Conservation (phyloP, 1,140 invertebrate genomes). For the Rhyzopertha dominica region DNA sequence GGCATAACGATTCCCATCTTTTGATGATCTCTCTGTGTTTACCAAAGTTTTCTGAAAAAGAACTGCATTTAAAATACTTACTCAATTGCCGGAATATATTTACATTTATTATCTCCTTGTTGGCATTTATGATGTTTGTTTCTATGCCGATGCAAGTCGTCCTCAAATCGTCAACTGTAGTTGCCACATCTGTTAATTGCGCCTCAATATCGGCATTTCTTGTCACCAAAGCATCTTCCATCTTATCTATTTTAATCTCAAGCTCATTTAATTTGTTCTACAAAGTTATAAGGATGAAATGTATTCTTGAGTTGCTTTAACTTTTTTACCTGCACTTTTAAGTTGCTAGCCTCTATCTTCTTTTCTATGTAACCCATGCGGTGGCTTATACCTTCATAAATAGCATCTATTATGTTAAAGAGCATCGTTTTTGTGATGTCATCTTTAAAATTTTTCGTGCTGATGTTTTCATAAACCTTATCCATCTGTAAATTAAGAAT, state of each 20-base stretch:
- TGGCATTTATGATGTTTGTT: conserved; percentile 23
- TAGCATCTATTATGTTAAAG: conserved; percentile 41
- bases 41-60: too few relatives aligned
- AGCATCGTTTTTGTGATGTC: conserved; percentile 45
- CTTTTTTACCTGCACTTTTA: conserved; percentile 41
- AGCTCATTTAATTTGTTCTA: conserved; percentile 34
- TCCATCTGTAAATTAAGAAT: conserved; percentile 41
- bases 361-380: conserved; percentile 43
- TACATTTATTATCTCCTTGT: conserved; percentile 17
- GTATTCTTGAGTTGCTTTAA: not conserved
- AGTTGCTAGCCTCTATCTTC: conserved; percentile 37
- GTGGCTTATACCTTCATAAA: conserved; percentile 45
- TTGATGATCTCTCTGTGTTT: too few relatives aligned
- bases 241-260: conserved; percentile 28
- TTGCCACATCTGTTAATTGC: conserved; percentile 32
- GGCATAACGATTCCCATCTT: too few relatives aligned
- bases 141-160: conserved; percentile 18
- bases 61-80: too few relatives aligned
- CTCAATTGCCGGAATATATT: too few relatives aligned
- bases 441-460: conserved; percentile 44
- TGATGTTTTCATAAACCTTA: conserved; percentile 44
- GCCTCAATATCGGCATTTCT: conserved; percentile 32
- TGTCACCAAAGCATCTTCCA: conserved; percentile 31
- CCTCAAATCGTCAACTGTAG: conserved; percentile 35
- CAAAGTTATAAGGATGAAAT: conserved; percentile 9